Conservation (phyloP, 2,797 vertebrate genomes). For the Epinephelus malabaricus region DNA sequence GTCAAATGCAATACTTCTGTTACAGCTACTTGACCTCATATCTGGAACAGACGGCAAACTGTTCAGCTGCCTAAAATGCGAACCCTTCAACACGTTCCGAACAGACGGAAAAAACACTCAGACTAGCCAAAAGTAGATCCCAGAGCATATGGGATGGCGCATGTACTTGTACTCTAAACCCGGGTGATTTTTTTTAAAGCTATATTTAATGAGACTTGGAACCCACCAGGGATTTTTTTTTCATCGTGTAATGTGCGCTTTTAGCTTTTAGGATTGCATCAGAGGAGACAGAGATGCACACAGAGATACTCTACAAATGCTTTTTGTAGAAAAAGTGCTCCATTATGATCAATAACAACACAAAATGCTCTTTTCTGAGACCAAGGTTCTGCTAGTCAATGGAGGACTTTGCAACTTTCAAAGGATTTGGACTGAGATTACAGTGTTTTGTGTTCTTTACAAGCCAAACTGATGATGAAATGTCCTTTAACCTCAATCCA, state of each 20-base stretch:
- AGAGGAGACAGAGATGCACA: constrained; percentile 7
- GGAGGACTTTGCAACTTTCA: constrained; percentile 1
- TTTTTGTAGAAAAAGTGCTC: background rate
- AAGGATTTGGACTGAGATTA: constrained; percentile 43
- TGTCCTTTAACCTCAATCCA: constrained; percentile 72
- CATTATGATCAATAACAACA: background rate
- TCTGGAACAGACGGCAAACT: constrained; percentile 40
- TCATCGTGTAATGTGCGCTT: constrained; percentile 13
- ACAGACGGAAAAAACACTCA: constrained; percentile 55
- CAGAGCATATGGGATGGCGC: constrained; percentile 63
- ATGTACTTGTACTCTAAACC: constrained; percentile 46
- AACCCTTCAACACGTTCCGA: constrained; percentile 37
- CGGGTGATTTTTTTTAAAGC: constrained; percentile 45
- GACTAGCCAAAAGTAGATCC: constrained; percentile 58
- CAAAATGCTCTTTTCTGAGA: background rate
- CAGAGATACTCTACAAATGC: constrained; percentile 15
- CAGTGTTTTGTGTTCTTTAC: constrained; percentile 14
- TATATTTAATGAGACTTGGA: constrained; percentile 57
- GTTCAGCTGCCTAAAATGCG: constrained; percentile 14
- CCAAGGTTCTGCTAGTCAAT: background rate
- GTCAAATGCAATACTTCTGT: background rate
- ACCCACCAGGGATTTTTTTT: constrained; percentile 3
- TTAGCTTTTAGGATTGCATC: constrained; percentile 15
- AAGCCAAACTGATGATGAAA: constrained; percentile 68
- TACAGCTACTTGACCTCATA: constrained; percentile 34